Percentiles rank a stretch among this genome's conserved stretches.
Evolutionary conservation across 1,140 invertebrate genomes (phyloP).

Genomic region (Papilio xuthus): DNA sequence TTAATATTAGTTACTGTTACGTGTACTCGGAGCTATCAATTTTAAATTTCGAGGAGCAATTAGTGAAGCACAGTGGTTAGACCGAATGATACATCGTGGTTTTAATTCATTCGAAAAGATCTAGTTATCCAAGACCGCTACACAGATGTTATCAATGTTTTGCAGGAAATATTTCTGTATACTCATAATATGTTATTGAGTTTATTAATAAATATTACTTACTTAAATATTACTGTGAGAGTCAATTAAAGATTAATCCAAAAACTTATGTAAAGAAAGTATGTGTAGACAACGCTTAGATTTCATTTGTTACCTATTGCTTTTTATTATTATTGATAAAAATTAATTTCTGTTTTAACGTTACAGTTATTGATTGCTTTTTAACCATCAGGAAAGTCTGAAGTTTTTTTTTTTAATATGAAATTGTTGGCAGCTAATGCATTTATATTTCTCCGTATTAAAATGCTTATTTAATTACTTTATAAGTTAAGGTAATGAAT

Average conservation of each 20-base stretch:
- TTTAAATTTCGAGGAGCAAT: constrained; percentile 24
- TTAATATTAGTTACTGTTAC: constrained; percentile 5
- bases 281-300: too few species aligned
- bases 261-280: too few species aligned
- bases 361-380: too few species aligned
- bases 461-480: not conserved
- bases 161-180: not conserved
- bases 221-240: too few species aligned
- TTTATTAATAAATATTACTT: too few species aligned
- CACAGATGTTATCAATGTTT: not conserved
- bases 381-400: too few species aligned
- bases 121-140: not conserved
- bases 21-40: not conserved
- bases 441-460: not conserved
- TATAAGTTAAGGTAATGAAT: not conserved
- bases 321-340: too few species aligned
- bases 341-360: too few species aligned
- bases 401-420: too few species aligned
- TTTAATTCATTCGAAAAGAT: constrained; percentile 22
- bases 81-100: not conserved
- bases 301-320: too few species aligned
- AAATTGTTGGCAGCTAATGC: too few species aligned
- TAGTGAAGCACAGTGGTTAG: constrained; percentile 2
- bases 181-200: not conserved
- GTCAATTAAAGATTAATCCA: too few species aligned